These are phyloP conservation scores for Carpatolechia fugitivella DNA, from an alignment of 2,888 invertebrate species.

Conservation along the genomic window DNA sequence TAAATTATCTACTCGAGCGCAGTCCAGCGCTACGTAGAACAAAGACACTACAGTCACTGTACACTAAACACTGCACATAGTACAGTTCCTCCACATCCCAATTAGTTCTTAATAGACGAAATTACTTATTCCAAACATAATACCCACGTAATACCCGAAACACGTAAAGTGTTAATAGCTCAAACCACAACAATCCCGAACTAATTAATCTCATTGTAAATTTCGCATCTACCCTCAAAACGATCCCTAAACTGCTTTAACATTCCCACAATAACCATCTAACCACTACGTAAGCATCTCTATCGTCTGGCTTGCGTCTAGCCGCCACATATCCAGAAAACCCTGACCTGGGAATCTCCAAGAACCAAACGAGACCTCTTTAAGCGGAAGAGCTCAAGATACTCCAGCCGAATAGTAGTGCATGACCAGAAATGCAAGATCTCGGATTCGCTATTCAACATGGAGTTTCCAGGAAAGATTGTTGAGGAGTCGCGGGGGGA, in stretches of 20 bases:
- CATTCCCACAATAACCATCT: conserved; percentile 4
- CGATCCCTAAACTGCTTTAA: conserved; percentile 1
- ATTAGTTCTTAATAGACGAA: background rate
- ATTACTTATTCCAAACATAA: background rate
- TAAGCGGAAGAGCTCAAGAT: conserved; percentile 16
- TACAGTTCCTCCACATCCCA: background rate
- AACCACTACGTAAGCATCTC: conserved; percentile 17
- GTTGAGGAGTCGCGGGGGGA: conserved; percentile 6
- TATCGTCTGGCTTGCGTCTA: conserved; percentile 50
- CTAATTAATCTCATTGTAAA: conserved; percentile 7
- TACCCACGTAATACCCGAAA: background rate
- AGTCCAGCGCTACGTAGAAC: too few relatives aligned
- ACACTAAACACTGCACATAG: too few relatives aligned
- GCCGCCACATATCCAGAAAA: conserved; percentile 50
- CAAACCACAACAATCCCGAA: conserved; percentile 2
- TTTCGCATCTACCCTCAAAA: conserved; percentile 2
- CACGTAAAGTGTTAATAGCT: conserved; percentile 1
- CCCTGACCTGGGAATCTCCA: conserved; percentile 25
- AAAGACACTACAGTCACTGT: too few relatives aligned
- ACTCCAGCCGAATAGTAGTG: conserved; percentile 9
- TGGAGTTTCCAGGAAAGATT: conserved; percentile 15
- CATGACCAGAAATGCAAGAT: background rate
- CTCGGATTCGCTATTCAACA: background rate
- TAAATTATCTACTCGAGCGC: too few relatives aligned
- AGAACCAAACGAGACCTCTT: background rate